phyloP scores from a whole-genome alignment of 2,888 invertebrate genomes.

The Leucophenga montana region DNA sequence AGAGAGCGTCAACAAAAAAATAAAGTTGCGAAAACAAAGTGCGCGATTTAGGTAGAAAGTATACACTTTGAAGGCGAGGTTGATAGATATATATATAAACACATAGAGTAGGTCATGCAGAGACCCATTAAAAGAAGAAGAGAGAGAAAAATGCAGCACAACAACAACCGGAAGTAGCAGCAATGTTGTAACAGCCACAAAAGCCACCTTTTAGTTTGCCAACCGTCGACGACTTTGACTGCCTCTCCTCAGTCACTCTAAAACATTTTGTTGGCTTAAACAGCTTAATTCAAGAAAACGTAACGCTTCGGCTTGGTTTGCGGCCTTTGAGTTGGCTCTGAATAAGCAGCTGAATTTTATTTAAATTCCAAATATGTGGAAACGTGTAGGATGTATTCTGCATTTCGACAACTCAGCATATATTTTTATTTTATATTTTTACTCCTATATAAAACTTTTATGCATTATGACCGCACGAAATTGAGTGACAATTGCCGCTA shows the following conservation, averaged over 20 bases:
- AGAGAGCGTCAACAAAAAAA: slow-evolving; percentile 5
- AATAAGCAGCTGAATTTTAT: too few relatives aligned
- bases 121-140: neutral
- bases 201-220: slow-evolving; percentile 3
- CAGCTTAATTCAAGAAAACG: neutral
- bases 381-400: too few relatives aligned
- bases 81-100: neutral
- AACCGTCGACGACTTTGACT: neutral
- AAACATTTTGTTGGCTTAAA: neutral
- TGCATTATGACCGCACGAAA: neutral
- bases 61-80: neutral
- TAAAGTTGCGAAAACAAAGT: neutral
- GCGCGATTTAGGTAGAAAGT: neutral
- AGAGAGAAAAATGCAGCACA: neutral
- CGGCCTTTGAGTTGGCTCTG: too few relatives aligned
- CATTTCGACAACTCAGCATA: neutral
- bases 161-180: neutral
- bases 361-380: too few relatives aligned
- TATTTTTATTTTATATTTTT: neutral
- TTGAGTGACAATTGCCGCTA: slow-evolving; percentile 4
- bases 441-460: neutral
- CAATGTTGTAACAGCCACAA: slow-evolving; percentile 3
- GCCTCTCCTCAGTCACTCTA: too few relatives aligned
- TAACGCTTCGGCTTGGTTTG: too few relatives aligned
- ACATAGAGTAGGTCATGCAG: neutral